Evolutionary conservation across 53 echinoderm and acorn worm genomes (phyloP), one percentile per base, ranked within the genome.

Genomic region (Crossaster papposus): DNA sequence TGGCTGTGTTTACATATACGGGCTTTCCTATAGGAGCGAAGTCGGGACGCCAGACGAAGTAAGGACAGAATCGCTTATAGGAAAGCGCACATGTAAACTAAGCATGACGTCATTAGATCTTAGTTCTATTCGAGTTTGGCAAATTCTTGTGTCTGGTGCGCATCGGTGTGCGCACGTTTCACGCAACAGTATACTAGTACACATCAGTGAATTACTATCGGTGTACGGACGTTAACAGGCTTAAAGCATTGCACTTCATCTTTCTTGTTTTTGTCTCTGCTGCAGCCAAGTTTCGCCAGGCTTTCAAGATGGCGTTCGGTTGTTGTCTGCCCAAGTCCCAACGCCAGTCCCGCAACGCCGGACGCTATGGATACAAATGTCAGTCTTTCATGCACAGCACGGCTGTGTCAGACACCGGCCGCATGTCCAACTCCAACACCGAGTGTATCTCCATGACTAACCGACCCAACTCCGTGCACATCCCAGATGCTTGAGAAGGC

Each of bases 201-300:
- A 5, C 5, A 44, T 44, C 44, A 9, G 9, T 44, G 5, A 9
- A 0, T 44, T 44, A 44, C 5, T 44, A 44, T 44, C 44, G 44
- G 9, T 7, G 9, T 9, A 0, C 44, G 44, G 5, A 0, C 44
- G 44, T 44, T 9, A 44, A 44, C 44, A 7, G 44, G n/a, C 5
- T 44, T 44, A 44, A 44, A 44, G 44, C 9, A 44, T 44, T 44
- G 44, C 44, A 5, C 5, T 15, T 58, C 7, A 18, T 58, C 2
- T 20, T 20, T 58, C 58, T 58, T 14, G 13, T 72, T 37, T 13
- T 70, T 24, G 30, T 75, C 63, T 73, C 51, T 14, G 85, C 36
- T 29, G 24, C 94, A 96, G 96, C 96, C 11, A 96, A 96, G 82
- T 96, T 96, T 70, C 93, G 94, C 5, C 91, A 93, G 54, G 96